These are phyloP conservation scores for Danio aesculapii DNA, from an alignment of 2,797 vertebrate genomes.

Conservation along the genomic window DNA sequence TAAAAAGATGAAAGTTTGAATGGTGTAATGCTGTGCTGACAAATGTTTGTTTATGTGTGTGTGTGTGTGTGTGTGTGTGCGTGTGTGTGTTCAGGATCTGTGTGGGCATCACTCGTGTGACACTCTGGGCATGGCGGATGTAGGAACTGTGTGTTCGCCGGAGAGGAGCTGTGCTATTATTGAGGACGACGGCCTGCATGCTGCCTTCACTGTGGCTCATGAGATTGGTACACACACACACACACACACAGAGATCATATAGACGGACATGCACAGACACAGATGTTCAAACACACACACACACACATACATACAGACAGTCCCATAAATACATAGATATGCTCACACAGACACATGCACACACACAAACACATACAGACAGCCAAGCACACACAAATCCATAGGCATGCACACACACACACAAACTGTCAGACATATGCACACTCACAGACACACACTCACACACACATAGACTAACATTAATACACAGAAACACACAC, in stretches of 20 bases:
- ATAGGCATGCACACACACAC: no score
- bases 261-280: neutral
- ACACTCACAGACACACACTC: no score
- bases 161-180: conserved; percentile 99
- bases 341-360: neutral
- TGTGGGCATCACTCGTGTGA: conserved; percentile 99
- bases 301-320: neutral
- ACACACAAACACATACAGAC: neutral
- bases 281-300: no score
- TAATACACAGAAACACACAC: no score
- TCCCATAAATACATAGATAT: no score
- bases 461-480: neutral
- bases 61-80: no score
- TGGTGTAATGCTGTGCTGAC: no score
- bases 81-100: conserved; percentile 85
- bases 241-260: neutral
- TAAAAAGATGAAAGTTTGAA: no score
- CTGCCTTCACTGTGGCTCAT: conserved; percentile 96
- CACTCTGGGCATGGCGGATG: conserved; percentile 99
- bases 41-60: no score
- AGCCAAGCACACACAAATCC: no score
- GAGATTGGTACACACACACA: conserved; percentile 87
- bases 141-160: conserved; percentile 96
- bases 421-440: no score
- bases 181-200: conserved; percentile 97